These are phyloP conservation scores for Cisticola juncidis DNA, from an alignment of 2,113 vertebrate species.

Conservation along the genomic window DNA sequence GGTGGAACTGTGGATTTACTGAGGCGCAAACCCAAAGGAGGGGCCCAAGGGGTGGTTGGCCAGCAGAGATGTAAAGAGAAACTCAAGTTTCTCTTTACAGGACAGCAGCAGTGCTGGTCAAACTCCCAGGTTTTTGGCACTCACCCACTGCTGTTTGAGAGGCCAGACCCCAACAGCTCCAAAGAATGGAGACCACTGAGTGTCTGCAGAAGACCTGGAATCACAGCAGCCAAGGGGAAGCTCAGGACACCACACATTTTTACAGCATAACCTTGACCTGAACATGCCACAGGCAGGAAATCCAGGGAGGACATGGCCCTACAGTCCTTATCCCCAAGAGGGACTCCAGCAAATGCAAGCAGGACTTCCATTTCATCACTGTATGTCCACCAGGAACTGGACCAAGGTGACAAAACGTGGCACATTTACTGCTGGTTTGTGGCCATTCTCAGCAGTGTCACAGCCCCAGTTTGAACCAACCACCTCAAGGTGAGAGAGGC, in stretches of 20 bases:
- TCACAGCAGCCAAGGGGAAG: background rate
- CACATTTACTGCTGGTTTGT: background rate
- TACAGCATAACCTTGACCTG: background rate
- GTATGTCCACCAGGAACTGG: background rate
- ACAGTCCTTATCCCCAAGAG: background rate
- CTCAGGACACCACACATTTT: fast-evolving
- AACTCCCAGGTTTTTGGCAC: background rate
- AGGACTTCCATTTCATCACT: background rate
- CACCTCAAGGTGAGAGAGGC: slow-evolving; percentile 34
- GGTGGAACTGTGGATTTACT: background rate
- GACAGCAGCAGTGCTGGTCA: background rate
- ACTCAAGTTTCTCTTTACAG: background rate
- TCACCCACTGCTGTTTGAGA: background rate
- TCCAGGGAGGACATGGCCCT: background rate
- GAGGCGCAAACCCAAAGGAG: background rate
- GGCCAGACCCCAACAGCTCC: background rate
- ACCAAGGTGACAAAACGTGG: background rate
- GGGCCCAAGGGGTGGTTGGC: background rate
- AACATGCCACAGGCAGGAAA: fast-evolving
- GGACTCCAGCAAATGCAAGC: background rate
- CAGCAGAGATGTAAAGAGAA: background rate
- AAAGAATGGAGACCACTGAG: background rate
- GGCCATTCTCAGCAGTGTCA: background rate
- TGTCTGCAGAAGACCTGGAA: background rate
- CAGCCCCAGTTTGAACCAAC: background rate